These are phyloP conservation scores for Diplodus puntazzo DNA, from an alignment of 2,797 vertebrate species.

Conservation along the genomic window DNA sequence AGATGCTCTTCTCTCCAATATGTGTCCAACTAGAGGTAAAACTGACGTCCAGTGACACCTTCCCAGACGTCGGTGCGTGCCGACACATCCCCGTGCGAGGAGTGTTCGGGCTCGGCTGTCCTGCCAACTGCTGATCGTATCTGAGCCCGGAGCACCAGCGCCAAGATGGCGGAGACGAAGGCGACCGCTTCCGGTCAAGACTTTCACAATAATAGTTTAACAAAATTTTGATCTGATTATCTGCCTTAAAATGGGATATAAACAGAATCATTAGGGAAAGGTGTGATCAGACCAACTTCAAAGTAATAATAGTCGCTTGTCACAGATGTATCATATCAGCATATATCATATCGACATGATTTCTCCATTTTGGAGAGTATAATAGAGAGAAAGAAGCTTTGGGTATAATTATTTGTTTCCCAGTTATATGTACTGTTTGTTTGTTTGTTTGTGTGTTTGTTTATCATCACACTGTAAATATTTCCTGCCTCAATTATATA, in stretches of 20 bases:
- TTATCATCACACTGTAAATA: too few relatives aligned
- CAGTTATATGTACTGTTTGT: too few relatives aligned
- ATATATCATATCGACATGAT: too few relatives aligned
- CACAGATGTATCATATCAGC: too few relatives aligned
- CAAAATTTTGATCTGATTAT: too few relatives aligned
- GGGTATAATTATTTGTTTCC: too few relatives aligned
- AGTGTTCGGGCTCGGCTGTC: constrained; percentile 62
- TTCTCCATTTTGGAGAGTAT: too few relatives aligned
- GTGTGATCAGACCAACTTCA: not conserved
- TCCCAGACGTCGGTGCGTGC: constrained; percentile 4
- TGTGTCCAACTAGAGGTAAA: not conserved
- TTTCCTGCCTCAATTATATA: too few relatives aligned
- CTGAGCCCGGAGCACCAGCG: constrained; percentile 42
- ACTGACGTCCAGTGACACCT: not conserved
- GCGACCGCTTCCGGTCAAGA: rapidly evolving
- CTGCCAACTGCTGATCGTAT: constrained; percentile 65
- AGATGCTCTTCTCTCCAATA: not conserved
- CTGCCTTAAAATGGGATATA: not conserved
- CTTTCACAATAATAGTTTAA: constrained; percentile 46
- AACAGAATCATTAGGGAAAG: not conserved
- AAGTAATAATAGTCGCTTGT: too few relatives aligned
- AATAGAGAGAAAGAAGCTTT: too few relatives aligned
- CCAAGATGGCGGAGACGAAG: rapidly evolving
- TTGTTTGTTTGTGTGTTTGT: too few relatives aligned
- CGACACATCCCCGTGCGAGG: constrained; percentile 45